phyloP scores from a whole-genome alignment of 2,888 invertebrate genomes.

The Actias luna region DNA sequence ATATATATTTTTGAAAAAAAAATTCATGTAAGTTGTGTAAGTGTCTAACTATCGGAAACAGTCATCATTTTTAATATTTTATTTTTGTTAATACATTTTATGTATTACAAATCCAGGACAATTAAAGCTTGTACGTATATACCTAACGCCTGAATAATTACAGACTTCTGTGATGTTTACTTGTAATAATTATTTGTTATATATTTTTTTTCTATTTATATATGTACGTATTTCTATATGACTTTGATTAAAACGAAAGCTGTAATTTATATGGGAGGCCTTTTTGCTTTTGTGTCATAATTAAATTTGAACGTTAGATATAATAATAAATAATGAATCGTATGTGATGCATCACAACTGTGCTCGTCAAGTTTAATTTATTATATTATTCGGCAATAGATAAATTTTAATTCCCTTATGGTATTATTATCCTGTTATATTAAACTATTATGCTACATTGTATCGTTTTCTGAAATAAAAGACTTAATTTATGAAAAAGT shows the following conservation, averaged over 20 bases:
- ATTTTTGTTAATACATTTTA: background rate
- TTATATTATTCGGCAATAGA: conserved; percentile 47
- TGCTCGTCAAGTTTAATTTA: conserved; percentile 37
- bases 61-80: too few relatives aligned
- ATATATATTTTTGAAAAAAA: background rate
- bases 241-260: background rate
- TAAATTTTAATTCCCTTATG: conserved; percentile 55
- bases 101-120: background rate
- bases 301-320: background rate
- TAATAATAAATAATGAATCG: background rate
- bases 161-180: background rate
- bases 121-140: background rate
- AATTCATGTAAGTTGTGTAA: background rate
- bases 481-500: conserved; percentile 70
- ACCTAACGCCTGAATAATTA: background rate
- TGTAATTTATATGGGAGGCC: background rate
- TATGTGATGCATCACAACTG: conserved; percentile 39
- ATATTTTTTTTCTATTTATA: background rate
- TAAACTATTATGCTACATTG: conserved; percentile 77
- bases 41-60: background rate
- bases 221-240: too few relatives aligned
- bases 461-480: conserved; percentile 80
- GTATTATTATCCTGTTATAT: conserved; percentile 68
- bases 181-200: background rate
- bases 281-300: conserved; percentile 4